Base-by-base conservation (phyloP, 1,140 invertebrate genomes). In the Pomphorhynchus laevis region DNA sequence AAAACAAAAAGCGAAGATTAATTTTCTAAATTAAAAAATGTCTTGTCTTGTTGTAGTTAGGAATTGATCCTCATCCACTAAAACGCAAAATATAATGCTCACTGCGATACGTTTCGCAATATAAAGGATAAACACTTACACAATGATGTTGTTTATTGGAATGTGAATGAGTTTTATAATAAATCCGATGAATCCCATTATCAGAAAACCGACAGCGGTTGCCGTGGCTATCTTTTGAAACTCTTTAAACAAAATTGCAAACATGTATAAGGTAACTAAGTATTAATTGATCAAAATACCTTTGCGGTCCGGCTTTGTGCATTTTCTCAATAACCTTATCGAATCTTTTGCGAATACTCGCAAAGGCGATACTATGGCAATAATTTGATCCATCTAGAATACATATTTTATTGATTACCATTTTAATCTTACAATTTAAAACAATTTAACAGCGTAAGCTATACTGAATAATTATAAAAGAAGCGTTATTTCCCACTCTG, bases 141-240 rank as follows among this genome's bases (percentile, higher is more conserved):
- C 84, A 65, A 95, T 93, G 55, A 95, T 93, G 60, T 93, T 93
- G 62, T 93, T 98, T 63, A 98, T 98, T 45, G 89, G 89, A 59
- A 98, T 95, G 60, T 95, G 84, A 55, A 95, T 95, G 39, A 95
- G 64, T 62, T 98, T 98, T 5, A 95, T 86, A 50, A 98, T 95
- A 64, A 98, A 98, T 49, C 86, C 86, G 58, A 98, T 95, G 59
- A 98, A 95, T 34, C 89, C 89, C 89, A 98, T 98, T 54, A 95
- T 93, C 51, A 75, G 84, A 63, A 98, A 98, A 36, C 86, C 89
- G 53, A 98, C 89, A 1, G 86, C 89, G 45, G 89, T 98, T 29
- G 89, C 89, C 49, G 95, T 73, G 14, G 86, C 86, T 56, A 98
- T 98, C 62, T 98, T 98, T 57, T 95, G 82, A 58, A 95, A 98